Conservation (phyloP, 1,140 invertebrate species). For the Dreissena polymorpha region DNA sequence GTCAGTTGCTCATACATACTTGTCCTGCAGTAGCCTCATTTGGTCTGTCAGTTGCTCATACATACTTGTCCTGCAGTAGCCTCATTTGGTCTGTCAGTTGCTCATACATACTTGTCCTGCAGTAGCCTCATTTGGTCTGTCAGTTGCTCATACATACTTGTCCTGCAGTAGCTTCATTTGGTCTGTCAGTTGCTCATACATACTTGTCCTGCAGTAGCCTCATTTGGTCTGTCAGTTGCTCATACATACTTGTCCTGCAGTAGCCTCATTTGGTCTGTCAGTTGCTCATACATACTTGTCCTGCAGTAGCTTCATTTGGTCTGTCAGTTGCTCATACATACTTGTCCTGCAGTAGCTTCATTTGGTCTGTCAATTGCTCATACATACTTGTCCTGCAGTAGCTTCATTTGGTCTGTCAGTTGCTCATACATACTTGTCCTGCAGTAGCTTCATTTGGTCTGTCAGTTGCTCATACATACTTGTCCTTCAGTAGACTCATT, state of each 20-base stretch:
- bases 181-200: conserved; percentile 70
- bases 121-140: conserved; percentile 69
- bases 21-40: conserved; percentile 65
- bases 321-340: conserved; percentile 69
- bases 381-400: conserved; percentile 70
- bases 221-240: conserved; percentile 70
- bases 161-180: conserved; percentile 69
- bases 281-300: too few relatives aligned
- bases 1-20: conserved; percentile 69
- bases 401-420: conserved; percentile 68
- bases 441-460: conserved; percentile 68
- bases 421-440: too few relatives aligned
- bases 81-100: conserved; percentile 68
- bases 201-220: conserved; percentile 67
- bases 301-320: conserved; percentile 68
- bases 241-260: conserved; percentile 73
- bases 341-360: conserved; percentile 67
- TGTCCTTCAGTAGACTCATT: conserved; percentile 65
- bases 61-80: conserved; percentile 67
- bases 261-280: conserved; percentile 68
- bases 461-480: conserved; percentile 69
- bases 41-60: conserved; percentile 72
- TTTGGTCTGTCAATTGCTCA: conserved; percentile 70
- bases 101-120: too few relatives aligned
- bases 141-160: conserved; percentile 68